These are phyloP conservation scores for Furnarius figulus DNA, from an alignment of 2,113 vertebrate genomes.

Conservation along the genomic window DNA sequence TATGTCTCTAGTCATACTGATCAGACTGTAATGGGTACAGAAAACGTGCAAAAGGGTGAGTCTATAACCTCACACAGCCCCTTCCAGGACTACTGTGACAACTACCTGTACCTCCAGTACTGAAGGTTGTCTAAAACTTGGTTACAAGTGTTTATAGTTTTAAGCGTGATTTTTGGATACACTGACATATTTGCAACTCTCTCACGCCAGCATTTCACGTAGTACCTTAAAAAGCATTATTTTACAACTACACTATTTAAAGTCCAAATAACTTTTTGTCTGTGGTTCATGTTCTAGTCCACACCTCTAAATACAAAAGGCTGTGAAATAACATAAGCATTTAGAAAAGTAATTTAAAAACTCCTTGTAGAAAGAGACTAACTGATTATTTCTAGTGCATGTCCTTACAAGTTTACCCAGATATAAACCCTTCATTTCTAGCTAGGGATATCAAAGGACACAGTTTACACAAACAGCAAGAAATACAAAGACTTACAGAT, in stretches of 20 bases:
- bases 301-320: background rate
- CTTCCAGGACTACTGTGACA: background rate
- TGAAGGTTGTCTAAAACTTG: background rate
- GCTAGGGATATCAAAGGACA: background rate
- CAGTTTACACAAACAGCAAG: background rate
- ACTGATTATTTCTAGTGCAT: background rate
- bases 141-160: background rate
- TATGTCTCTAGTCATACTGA: background rate
- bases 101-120: background rate
- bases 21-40: background rate
- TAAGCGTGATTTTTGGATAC: background rate
- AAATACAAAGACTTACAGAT: background rate
- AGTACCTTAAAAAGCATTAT: background rate
- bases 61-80: background rate
- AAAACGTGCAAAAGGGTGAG: background rate
- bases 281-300: background rate
- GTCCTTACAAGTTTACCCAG: background rate
- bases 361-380: background rate
- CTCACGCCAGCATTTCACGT: background rate
- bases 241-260: background rate
- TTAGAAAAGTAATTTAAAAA: background rate
- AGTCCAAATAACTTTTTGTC: background rate
- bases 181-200: background rate
- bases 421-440: background rate
- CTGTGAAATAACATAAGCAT: background rate